phyloP scores from a whole-genome alignment of 2,113 vertebrate genomes.

The Platysteira castanea region DNA sequence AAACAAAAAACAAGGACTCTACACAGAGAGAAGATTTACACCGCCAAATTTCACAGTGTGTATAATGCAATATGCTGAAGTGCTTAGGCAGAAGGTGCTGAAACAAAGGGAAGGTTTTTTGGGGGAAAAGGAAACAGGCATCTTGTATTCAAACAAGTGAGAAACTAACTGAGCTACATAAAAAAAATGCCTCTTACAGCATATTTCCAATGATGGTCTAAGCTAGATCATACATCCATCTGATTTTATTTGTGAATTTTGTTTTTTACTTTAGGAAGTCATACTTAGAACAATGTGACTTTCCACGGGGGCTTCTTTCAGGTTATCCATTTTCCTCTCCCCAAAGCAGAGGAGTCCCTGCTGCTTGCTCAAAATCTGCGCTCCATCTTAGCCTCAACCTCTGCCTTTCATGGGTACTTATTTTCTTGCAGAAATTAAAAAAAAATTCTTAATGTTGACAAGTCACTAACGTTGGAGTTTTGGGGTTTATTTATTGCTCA shows the following conservation, averaged over 20 bases:
- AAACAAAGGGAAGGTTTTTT: constrained; percentile 18
- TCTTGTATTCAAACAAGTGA: background rate
- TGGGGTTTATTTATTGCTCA: background rate
- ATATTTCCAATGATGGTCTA: background rate
- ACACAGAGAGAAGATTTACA: constrained; percentile 56
- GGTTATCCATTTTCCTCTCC: background rate
- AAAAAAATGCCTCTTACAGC: background rate
- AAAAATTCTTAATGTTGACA: background rate
- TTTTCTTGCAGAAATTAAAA: background rate
- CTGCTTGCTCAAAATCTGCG: background rate
- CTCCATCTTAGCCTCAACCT: background rate
- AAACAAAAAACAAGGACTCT: constrained; percentile 73
- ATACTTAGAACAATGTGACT: background rate
- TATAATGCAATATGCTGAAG: constrained; percentile 38
- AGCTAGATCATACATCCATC: background rate
- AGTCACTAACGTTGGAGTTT: background rate
- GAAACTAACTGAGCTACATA: background rate
- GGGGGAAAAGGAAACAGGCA: background rate
- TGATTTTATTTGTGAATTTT: background rate
- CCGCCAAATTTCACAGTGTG: constrained; percentile 31
- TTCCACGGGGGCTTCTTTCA: background rate
- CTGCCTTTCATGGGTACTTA: background rate
- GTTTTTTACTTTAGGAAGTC: background rate
- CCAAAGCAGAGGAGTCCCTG: fast-evolving
- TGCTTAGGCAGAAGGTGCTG: constrained; percentile 22